Evolutionary conservation across 2,888 invertebrate species (phyloP), one percentile per base, ranked within the genome.

Genomic region (Apodemia hepburni): DNA sequence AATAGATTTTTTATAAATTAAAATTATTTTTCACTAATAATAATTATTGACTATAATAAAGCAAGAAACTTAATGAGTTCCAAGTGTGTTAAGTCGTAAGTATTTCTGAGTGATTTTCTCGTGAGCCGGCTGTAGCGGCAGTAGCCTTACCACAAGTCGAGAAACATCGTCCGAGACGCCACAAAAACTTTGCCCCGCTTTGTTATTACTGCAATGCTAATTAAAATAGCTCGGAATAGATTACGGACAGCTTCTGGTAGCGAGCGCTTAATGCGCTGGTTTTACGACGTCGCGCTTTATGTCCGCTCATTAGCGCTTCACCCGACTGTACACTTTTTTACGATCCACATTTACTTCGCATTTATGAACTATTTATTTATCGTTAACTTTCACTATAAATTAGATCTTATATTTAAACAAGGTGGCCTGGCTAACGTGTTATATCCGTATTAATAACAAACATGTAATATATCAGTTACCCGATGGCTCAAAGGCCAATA

Each of bases 201-300:
- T 85, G 83, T 87, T 87, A 85, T 87, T 83, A 82, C 83, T 85
- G 82, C 80, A 81, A 84, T 84, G 87, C 86, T 87, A 90, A 89
- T 89, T 89, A 89, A 89, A 88, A 90, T 87, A 87, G 84, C 85
- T 85, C 78, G 80, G 85, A 86, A 87, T 88, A 90, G 88, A 88
- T 88, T 84, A 87, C 84, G 81, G 82, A 78, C 84, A 85, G 84
- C 85, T 88, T 84, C 86, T 87, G 86, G 85, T 85, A 78, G 80
- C 77, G 80, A 74, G 79, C 77, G 83, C 84, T 87, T 89, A 89
- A 88, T 88, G 87, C 83, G 79, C 81, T 82, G 82, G 80, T 84
- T 88, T 89, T 89, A 89, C 83, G 89, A 85, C 86, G 86, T 85
- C 84, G 87, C 85, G 87, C 85, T 89, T 86, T 87, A 88, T 87